A percentile compares a stretch with the other conserved stretches of the same genome.
phyloP scores from a whole-genome alignment of 2,888 invertebrate species.

The Epsilonema sp. region DNA sequence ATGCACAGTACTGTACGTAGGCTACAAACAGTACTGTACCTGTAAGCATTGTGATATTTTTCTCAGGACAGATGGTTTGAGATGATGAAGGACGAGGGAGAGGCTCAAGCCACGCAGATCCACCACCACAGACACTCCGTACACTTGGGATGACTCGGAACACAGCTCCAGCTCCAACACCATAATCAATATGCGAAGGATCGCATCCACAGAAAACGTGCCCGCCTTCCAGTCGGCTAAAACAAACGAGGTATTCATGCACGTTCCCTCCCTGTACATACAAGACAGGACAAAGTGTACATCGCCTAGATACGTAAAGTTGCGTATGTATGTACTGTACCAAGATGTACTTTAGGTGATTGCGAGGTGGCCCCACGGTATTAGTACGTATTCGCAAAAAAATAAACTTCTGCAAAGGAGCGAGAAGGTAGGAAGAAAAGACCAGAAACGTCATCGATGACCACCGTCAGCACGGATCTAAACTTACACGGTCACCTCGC shows the following conservation, averaged over 20 bases:
- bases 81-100: constrained; percentile 41
- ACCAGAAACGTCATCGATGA: too few relatives aligned
- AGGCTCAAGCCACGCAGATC: constrained; percentile 41
- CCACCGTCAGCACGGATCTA: too few relatives aligned
- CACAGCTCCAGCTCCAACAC: neutral
- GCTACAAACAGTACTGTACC: constrained; percentile 11
- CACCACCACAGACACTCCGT: constrained; percentile 43
- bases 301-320: too few relatives aligned
- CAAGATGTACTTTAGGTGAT: too few relatives aligned
- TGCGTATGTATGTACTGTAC: too few relatives aligned
- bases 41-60: constrained; percentile 46
- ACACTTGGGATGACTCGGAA: constrained; percentile 24
- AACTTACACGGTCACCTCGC: too few relatives aligned
- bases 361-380: too few relatives aligned
- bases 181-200: neutral
- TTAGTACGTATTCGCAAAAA: too few relatives aligned
- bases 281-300: constrained; percentile 9
- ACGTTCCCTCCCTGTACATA: neutral
- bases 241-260: too few relatives aligned
- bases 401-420: too few relatives aligned
- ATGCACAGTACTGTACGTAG: neutral
- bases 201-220: neutral
- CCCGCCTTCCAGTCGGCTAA: neutral
- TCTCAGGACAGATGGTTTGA: constrained; percentile 41
- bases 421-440: neutral